Evolutionary conservation across 2,888 invertebrate species (phyloP).

Genomic region (Charanyca ferruginea): DNA sequence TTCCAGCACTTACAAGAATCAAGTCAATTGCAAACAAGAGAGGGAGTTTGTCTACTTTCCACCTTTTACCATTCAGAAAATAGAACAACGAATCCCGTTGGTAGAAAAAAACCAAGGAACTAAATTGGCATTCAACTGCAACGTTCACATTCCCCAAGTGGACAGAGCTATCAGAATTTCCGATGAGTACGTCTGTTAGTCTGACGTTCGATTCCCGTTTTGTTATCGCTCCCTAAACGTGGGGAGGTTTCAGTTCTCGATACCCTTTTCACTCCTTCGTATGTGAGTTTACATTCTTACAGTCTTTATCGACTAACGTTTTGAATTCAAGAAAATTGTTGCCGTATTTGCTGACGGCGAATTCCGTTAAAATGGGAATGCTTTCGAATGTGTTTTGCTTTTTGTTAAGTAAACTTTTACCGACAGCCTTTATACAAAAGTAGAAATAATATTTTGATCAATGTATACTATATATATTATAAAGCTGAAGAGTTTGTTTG

Average conservation of each 20-base stretch:
- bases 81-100: slow-evolving; percentile 48
- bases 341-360: slow-evolving; percentile 50
- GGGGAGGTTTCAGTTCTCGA: slow-evolving; percentile 48
- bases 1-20: slow-evolving; percentile 13
- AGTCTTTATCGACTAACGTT: slow-evolving; percentile 54
- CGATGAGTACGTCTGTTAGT: slow-evolving; percentile 68
- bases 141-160: slow-evolving; percentile 62
- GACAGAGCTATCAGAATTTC: slow-evolving; percentile 68
- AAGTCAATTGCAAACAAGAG: slow-evolving; percentile 2
- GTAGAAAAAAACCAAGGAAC: slow-evolving; percentile 45
- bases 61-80: slow-evolving; percentile 44
- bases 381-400: slow-evolving; percentile 27
- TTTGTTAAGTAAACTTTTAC: background rate
- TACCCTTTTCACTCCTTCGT: slow-evolving; percentile 51
- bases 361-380: slow-evolving; percentile 35
- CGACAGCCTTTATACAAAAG: background rate
- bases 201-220: slow-evolving; percentile 60
- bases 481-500: too few species aligned
- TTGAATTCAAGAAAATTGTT: slow-evolving; percentile 50
- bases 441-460: too few species aligned
- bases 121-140: slow-evolving; percentile 67
- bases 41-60: slow-evolving; percentile 29
- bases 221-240: slow-evolving; percentile 66
- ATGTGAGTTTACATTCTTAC: slow-evolving; percentile 53
- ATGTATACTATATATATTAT: too few species aligned